A percentile compares a stretch with the other conserved stretches of the same genome.
Conservation (phyloP, 2,888 invertebrate species). For the Pherbina coryleti region DNA sequence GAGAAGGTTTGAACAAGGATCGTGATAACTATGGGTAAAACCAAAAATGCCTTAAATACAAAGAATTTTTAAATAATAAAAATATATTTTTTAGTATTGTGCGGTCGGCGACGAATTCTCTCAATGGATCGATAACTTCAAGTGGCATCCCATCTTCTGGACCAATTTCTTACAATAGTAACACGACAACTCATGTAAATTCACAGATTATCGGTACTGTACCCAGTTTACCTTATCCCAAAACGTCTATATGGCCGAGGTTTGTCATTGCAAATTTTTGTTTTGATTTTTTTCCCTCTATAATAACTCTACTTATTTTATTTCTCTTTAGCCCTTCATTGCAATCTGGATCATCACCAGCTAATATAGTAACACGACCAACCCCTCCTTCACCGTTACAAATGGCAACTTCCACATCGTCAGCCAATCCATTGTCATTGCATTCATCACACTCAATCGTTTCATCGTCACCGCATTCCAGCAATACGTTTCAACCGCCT, state of each 20-base stretch:
- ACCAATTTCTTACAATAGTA: conserved; percentile 14
- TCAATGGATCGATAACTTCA: conserved; percentile 3
- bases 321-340: conserved; percentile 48
- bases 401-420: conserved; percentile 34
- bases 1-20: conserved; percentile 83
- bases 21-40: conserved; percentile 87
- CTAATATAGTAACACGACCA: conserved; percentile 72
- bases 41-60: not conserved
- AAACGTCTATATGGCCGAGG: conserved; percentile 60
- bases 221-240: conserved; percentile 63
- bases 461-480: conserved; percentile 69
- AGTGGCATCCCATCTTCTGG: conserved; percentile 8
- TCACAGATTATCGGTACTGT: conserved; percentile 50
- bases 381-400: conserved; percentile 71
- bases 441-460: conserved; percentile 59
- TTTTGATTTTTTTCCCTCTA: not conserved
- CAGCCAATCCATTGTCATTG: conserved; percentile 56
- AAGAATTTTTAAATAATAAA: not conserved
- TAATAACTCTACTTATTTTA: not conserved
- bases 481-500: conserved; percentile 73
- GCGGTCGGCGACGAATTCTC: conserved; percentile 16
- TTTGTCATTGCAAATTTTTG: not conserved
- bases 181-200: conserved; percentile 30
- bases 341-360: conserved; percentile 68
- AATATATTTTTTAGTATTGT: not conserved